Conservation (phyloP, 2,797 vertebrate species). For the Sebastes hopkinsi region DNA sequence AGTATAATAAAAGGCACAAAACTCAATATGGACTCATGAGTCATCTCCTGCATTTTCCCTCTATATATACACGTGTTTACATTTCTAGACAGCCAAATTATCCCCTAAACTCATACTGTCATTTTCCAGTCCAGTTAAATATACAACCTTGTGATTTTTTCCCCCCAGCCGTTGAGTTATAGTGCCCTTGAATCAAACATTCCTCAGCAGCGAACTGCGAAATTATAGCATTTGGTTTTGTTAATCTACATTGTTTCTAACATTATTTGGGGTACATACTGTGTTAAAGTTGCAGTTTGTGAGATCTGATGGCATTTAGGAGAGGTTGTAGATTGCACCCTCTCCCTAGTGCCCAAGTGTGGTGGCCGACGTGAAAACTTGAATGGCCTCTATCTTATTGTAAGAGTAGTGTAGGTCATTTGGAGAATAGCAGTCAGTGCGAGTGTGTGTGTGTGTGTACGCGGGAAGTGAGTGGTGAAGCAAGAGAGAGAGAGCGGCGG, state of each 20-base stretch:
- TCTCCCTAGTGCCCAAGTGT: too few relatives aligned
- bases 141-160: not conserved
- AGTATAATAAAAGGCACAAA: constrained; percentile 21
- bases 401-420: too few relatives aligned
- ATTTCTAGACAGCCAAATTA: not conserved
- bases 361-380: too few relatives aligned
- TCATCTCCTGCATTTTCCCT: constrained; percentile 12
- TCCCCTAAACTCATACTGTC: not conserved
- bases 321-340: too few relatives aligned
- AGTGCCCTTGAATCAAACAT: not conserved
- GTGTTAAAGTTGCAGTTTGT: not conserved
- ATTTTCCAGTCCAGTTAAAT: constrained; percentile 9
- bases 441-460: too few relatives aligned
- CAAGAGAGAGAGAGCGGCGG: too few relatives aligned
- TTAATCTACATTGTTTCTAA: not conserved
- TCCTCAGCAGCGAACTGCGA: not conserved
- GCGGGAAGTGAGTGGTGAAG: too few relatives aligned
- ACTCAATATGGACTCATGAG: constrained; percentile 19
- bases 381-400: too few relatives aligned
- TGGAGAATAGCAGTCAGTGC: too few relatives aligned
- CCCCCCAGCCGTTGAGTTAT: not conserved
- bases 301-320: too few relatives aligned
- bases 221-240: too few relatives aligned
- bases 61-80: constrained; percentile 12
- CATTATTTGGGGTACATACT: not conserved